Percentiles rank a stretch among this genome's conserved stretches.
These are phyloP conservation scores for Mobula birostris DNA, from an alignment of 2,113 vertebrate genomes.

Conservation along the genomic window DNA sequence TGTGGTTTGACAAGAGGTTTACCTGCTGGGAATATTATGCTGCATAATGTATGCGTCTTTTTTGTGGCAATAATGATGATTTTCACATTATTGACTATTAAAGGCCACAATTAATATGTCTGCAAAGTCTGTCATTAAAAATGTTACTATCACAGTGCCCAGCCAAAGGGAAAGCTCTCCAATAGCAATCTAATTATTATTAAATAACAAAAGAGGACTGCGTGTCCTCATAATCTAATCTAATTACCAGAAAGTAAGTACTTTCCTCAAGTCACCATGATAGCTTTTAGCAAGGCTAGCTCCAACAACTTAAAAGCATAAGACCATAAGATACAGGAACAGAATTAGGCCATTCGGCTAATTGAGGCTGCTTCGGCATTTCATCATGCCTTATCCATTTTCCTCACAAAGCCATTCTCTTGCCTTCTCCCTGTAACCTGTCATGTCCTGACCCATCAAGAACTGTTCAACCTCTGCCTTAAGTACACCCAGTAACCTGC, in stretches of 20 bases:
- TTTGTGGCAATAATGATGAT: background rate
- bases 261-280: background rate
- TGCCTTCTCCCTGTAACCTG: too few species aligned
- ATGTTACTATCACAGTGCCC: background rate
- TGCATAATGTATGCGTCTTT: background rate
- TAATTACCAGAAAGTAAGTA: background rate
- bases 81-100: background rate
- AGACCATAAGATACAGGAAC: too few species aligned
- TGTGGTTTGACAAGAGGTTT: background rate
- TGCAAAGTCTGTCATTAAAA: background rate
- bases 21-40: background rate
- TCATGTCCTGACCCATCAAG: too few species aligned
- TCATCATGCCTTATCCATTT: too few species aligned
- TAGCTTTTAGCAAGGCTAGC: background rate
- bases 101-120: background rate
- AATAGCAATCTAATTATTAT: background rate
- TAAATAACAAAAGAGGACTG: too few species aligned
- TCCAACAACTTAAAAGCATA: background rate
- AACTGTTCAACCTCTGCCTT: too few species aligned
- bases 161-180: background rate
- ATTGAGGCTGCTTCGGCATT: too few species aligned
- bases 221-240: background rate
- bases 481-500: too few species aligned
- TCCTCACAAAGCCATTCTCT: too few species aligned
- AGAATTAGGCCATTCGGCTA: too few species aligned